Conservation (phyloP, 92 coral and sea anemone species). For the Zoanthus sansibaricus region DNA sequence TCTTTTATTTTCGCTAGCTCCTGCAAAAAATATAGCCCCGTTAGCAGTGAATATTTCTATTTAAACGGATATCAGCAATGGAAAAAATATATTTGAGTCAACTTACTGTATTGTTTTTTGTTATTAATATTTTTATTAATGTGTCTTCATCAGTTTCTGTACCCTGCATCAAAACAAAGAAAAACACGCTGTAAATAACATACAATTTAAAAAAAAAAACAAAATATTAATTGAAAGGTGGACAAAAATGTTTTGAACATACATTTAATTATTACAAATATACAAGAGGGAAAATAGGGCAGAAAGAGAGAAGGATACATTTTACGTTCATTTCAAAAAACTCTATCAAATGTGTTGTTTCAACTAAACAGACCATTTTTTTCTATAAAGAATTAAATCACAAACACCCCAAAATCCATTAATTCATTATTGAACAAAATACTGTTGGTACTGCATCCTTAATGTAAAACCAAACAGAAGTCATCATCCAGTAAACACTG, state of each 20-base stretch:
- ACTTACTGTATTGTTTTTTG: conserved; percentile 78
- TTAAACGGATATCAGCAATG: background rate
- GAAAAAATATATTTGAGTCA: background rate
- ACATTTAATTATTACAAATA: too few relatives aligned
- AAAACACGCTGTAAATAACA: background rate
- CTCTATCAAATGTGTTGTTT: too few relatives aligned
- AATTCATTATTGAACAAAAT: too few relatives aligned
- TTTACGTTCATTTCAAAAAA: too few relatives aligned
- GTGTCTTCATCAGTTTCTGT: conserved; percentile 86
- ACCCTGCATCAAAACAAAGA: conserved; percentile 60
- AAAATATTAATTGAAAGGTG: background rate
- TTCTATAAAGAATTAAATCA: too few relatives aligned
- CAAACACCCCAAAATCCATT: too few relatives aligned
- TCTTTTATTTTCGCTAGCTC: conserved; percentile 78
- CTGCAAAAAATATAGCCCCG: conserved; percentile 45
- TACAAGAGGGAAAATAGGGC: too few relatives aligned
- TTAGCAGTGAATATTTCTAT: background rate
- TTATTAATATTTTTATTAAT: conserved; percentile 81
- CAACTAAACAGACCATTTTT: too few relatives aligned
- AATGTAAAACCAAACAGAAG: too few relatives aligned
- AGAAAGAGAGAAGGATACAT: too few relatives aligned
- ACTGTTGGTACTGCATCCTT: too few relatives aligned
- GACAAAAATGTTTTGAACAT: background rate
- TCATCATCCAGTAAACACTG: too few relatives aligned
- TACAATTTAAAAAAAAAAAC: background rate